Evolutionary conservation across 2,888 invertebrate genomes (phyloP).

Genomic region (Cyaniris semiargus): DNA sequence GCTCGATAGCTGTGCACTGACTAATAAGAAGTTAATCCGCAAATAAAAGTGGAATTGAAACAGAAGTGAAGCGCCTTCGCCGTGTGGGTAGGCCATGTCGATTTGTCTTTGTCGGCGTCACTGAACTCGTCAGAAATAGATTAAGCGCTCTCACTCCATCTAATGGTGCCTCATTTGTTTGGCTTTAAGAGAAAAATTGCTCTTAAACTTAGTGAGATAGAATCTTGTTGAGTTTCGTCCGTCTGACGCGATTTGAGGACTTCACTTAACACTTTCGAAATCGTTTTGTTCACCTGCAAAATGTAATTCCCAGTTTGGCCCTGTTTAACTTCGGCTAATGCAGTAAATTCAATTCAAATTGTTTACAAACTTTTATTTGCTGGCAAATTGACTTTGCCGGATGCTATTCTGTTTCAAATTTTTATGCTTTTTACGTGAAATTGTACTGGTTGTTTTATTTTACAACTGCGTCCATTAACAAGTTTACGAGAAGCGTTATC

Average conservation of each 20-base stretch:
- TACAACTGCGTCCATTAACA: not conserved
- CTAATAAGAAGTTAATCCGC: conserved; percentile 81
- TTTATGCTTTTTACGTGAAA: not conserved
- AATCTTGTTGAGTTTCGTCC: conserved; percentile 75
- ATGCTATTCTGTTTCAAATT: conserved; percentile 41
- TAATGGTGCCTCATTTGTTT: conserved; percentile 81
- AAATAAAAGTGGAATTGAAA: conserved; percentile 81
- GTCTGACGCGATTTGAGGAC: conserved; percentile 65
- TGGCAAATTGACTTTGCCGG: conserved; percentile 43
- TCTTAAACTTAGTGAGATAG: conserved; percentile 74
- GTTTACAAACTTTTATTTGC: conserved; percentile 41
- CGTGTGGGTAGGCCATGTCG: conserved; percentile 80
- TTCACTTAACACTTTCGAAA: conserved; percentile 68
- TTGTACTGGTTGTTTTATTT: not conserved
- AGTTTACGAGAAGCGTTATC: not conserved
- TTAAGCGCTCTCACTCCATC: conserved; percentile 81
- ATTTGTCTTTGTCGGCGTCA: conserved; percentile 81
- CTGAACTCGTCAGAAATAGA: conserved; percentile 82
- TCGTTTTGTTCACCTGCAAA: conserved; percentile 66
- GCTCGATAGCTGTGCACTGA: conserved; percentile 78
- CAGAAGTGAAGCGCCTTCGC: conserved; percentile 78
- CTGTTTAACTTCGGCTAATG: conserved; percentile 53
- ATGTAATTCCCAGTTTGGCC: conserved; percentile 56
- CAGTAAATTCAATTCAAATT: conserved; percentile 49
- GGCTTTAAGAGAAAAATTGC: conserved; percentile 79